Evolutionary conservation across 2,797 vertebrate species (phyloP), one percentile per base, ranked within the genome.

Genomic region (Hylomyscus alleni): DNA sequence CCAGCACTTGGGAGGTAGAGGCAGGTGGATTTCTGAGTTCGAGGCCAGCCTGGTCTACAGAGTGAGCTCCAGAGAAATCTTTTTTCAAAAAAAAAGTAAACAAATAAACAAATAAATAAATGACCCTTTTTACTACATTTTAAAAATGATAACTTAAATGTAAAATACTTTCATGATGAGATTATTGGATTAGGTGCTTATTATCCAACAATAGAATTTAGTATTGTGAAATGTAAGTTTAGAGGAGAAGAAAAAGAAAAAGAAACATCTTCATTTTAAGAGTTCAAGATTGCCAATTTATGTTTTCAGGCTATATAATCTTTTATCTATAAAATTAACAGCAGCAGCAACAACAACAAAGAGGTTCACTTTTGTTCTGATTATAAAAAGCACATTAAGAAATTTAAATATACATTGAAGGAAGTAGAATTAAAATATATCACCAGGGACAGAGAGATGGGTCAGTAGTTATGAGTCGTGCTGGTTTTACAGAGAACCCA

Each of bases 221-320:
- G 34, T 90, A 22, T 80, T 81, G 83, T 88, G 11, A 13, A 75
- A 93, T 37, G 31, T 90, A 88, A 91, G 80, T 82, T 86, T n/a
- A 92, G 6, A 67, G 31, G 29, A 96, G 34, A 87, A 83, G 77
- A 84, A 94, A 69, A 37, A 14, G 0, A 13, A 56, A 81, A 80
- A 58, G 50, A 20, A 91, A 81, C 82, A 14, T 26, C 67, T 91
- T 92, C 24, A 88, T 26, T 10, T 92, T 37, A 82, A 40, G 67
- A 82, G 34, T 73, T 72, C 81, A 93, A 87, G 24, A 82, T 40
- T 56, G 11, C 17, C 67, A 75, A 73, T 24, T 83, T 50, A 89
- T 60, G 82, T 9, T 95, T 58, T 37, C 19, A 75, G 31, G 29
- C 40, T 72, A 81, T 29, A 0, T 69, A 88, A 67, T 58, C 17